Evolutionary conservation across 2,888 invertebrate species (phyloP).

Genomic region (Serripes groenlandicus): DNA sequence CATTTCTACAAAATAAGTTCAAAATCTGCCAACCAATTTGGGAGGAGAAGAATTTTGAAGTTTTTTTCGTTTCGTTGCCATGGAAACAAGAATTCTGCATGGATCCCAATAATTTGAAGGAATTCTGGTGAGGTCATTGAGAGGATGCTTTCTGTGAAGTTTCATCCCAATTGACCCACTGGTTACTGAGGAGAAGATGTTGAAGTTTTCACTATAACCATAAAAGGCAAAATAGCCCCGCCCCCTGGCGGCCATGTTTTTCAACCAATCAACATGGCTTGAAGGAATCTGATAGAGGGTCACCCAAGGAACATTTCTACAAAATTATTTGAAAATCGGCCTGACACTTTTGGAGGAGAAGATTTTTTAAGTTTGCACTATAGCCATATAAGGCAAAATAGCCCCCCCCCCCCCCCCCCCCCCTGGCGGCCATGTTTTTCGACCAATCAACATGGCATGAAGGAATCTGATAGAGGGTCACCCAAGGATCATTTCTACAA

Average conservation of each 20-base stretch:
- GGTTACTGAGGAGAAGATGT: not conserved
- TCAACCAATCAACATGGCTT: not conserved
- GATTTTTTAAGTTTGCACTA: not conserved
- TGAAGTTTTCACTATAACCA: not conserved
- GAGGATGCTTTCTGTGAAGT: not conserved
- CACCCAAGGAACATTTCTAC: not conserved
- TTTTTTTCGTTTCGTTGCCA: not conserved
- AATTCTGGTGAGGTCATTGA: not conserved
- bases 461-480: too few relatives aligned
- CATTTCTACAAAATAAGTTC: not conserved
- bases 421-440: too few relatives aligned
- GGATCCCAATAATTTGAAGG: not conserved
- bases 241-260: not conserved
- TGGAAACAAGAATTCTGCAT: too few relatives aligned
- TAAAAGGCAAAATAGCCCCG: not conserved
- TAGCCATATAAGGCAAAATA: too few relatives aligned
- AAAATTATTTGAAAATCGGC: not conserved
- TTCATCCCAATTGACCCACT: not conserved
- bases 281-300: not conserved
- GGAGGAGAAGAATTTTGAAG: not conserved
- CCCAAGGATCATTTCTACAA: too few relatives aligned
- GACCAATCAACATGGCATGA: too few relatives aligned
- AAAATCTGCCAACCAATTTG: not conserved
- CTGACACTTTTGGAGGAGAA: not conserved
- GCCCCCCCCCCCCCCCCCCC: too few relatives aligned